These are phyloP conservation scores for Pandemis heparana DNA, from an alignment of 2,888 invertebrate species.

Conservation along the genomic window DNA sequence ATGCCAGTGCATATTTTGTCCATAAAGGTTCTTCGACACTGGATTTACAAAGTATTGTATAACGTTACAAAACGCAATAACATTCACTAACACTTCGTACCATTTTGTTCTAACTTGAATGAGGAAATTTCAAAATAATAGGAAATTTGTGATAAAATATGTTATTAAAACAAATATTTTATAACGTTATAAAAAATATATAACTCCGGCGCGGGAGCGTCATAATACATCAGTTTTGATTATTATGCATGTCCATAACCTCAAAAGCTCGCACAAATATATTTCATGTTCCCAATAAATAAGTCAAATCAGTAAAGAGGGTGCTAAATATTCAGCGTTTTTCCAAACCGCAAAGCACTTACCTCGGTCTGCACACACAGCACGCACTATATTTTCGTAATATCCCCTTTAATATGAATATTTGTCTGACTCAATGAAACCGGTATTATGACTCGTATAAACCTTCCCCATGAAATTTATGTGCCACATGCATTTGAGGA, in stretches of 20 bases:
- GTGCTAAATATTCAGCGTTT: conserved; percentile 35
- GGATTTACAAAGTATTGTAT: too few species aligned
- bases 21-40: too few species aligned
- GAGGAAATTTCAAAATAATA: too few species aligned
- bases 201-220: too few species aligned
- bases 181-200: too few species aligned
- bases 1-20: too few species aligned
- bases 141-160: too few species aligned
- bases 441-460: conserved; percentile 74
- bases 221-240: neutral
- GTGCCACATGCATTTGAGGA: conserved; percentile 64
- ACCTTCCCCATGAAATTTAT: conserved; percentile 74
- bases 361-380: conserved; percentile 53
- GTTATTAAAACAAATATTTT: too few species aligned
- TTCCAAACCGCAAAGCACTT: conserved; percentile 50
- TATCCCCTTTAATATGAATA: conserved; percentile 75
- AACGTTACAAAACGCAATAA: too few species aligned
- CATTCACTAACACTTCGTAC: too few species aligned
- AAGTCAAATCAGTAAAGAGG: conserved; percentile 35
- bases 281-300: conserved; percentile 26
- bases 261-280: neutral
- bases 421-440: conserved; percentile 85
- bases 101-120: too few species aligned
- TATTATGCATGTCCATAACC: neutral
- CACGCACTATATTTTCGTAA: conserved; percentile 67